These are phyloP conservation scores for Tetheella fluctuosa DNA, from an alignment of 2,888 invertebrate genomes.

Conservation along the genomic window DNA sequence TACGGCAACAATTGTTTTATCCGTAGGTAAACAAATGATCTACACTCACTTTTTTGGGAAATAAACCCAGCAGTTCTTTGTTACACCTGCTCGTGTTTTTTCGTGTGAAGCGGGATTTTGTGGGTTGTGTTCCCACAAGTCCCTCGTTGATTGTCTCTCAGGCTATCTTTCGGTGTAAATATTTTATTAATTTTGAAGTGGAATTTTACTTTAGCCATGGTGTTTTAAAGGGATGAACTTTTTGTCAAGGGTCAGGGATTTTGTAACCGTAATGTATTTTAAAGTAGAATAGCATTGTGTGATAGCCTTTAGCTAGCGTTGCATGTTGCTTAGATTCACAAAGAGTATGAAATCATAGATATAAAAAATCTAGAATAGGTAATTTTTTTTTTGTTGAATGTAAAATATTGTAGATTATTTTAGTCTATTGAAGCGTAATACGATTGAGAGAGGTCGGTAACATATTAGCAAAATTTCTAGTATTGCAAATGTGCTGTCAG, in stretches of 20 bases:
- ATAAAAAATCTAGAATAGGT: conserved; percentile 14
- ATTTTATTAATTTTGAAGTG: conserved; percentile 28
- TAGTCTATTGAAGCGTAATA: too few relatives aligned
- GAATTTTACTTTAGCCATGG: conserved; percentile 14
- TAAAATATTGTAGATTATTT: too few relatives aligned
- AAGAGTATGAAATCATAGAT: conserved; percentile 28
- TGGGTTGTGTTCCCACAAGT: conserved; percentile 33
- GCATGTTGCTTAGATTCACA: conserved; percentile 38
- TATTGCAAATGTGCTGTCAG: too few relatives aligned
- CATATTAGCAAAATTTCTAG: too few relatives aligned
- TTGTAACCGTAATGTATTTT: conserved; percentile 31
- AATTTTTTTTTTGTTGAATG: too few relatives aligned
- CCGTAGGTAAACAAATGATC: conserved; percentile 42
- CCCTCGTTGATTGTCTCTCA: conserved; percentile 37
- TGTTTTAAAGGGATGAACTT: conserved; percentile 17
- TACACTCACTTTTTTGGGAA: conserved; percentile 33
- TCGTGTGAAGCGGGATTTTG: conserved; percentile 33
- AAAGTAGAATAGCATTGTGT: conserved; percentile 39
- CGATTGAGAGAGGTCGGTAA: too few relatives aligned
- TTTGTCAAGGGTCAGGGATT: conserved; percentile 33
- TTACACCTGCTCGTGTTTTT: conserved; percentile 39
- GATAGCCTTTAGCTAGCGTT: conserved; percentile 37
- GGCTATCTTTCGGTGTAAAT: conserved; percentile 30
- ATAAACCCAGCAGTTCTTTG: conserved; percentile 40
- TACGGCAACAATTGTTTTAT: conserved; percentile 54